Percentiles rank a stretch among this genome's conserved stretches.
These are phyloP conservation scores for Eudyptes chrysolophus DNA, from an alignment of 2,113 vertebrate species.

Conservation along the genomic window DNA sequence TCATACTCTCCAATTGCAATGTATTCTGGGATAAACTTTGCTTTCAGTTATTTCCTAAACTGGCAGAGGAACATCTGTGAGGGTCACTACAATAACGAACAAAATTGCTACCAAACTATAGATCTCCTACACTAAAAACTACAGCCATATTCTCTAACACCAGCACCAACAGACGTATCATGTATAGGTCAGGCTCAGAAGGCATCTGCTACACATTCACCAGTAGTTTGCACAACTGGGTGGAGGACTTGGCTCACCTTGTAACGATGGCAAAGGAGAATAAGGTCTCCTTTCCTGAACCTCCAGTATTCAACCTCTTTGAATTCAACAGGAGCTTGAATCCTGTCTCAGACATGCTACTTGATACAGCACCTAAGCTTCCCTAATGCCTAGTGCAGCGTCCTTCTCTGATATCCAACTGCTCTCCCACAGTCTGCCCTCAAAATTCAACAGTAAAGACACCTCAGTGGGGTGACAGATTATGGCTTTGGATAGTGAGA, in stretches of 20 bases:
- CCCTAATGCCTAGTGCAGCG: accelerated
- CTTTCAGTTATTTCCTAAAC: background rate
- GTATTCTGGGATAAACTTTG: background rate
- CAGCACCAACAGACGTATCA: background rate
- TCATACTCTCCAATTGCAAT: accelerated
- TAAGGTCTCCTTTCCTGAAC: background rate
- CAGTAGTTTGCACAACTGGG: background rate
- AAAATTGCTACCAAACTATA: background rate
- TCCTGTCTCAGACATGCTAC: background rate
- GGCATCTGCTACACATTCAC: background rate
- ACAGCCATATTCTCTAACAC: background rate
- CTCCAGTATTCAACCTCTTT: background rate
- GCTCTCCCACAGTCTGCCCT: background rate
- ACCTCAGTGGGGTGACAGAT: background rate
- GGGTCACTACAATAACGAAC: background rate
- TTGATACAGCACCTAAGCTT: background rate
- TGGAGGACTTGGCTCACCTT: background rate
- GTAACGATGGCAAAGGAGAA: background rate
- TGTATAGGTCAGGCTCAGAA: background rate
- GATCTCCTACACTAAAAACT: background rate
- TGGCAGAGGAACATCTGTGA: background rate
- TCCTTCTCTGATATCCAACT: background rate
- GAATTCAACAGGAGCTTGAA: background rate
- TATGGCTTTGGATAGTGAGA: background rate
- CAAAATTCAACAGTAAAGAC: background rate